phyloP scores from a whole-genome alignment of 1,140 invertebrate species.

The Neelides sp. region DNA sequence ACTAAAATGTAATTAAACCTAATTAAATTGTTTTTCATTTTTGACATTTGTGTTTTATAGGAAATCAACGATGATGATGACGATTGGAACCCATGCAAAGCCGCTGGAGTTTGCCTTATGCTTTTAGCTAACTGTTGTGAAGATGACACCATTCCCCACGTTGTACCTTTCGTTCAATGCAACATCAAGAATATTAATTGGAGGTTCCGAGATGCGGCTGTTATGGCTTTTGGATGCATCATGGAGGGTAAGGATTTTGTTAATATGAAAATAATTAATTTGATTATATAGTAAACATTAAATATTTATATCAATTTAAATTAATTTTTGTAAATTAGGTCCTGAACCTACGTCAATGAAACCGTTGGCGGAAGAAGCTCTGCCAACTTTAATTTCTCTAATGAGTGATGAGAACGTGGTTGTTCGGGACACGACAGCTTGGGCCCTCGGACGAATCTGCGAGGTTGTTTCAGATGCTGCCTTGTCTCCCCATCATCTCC shows the following conservation, averaged over 20 bases:
- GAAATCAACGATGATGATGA: constrained; percentile 90
- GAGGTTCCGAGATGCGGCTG: constrained; percentile 88
- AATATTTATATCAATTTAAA: constrained; percentile 10
- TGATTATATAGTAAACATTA: constrained; percentile 1
- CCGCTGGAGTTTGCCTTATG: constrained; percentile 98
- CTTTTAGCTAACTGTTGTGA: constrained; percentile 91
- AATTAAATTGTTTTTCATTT: not conserved
- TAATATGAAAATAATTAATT: not conserved
- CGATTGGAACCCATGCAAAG: constrained; percentile 99
- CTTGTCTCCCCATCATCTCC: constrained; percentile 71
- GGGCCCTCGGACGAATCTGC: constrained; percentile 95
- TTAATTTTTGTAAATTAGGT: constrained; percentile 42
- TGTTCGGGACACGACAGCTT: constrained; percentile 92
- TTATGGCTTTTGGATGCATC: constrained; percentile 85
- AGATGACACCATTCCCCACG: constrained; percentile 83
- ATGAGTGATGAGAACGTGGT: constrained; percentile 87
- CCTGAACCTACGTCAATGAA: constrained; percentile 74
- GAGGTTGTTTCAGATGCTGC: constrained; percentile 93
- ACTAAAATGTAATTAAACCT: not conserved
- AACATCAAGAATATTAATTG: constrained; percentile 91
- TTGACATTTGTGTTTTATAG: constrained; percentile 26
- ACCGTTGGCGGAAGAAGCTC: constrained; percentile 87
- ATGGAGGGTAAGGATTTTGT: constrained; percentile 21
- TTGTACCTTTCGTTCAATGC: constrained; percentile 86
- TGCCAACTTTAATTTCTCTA: constrained; percentile 83